Evolutionary conservation across 2,113 vertebrate genomes (phyloP).

Genomic region (Trogon melanurus): DNA sequence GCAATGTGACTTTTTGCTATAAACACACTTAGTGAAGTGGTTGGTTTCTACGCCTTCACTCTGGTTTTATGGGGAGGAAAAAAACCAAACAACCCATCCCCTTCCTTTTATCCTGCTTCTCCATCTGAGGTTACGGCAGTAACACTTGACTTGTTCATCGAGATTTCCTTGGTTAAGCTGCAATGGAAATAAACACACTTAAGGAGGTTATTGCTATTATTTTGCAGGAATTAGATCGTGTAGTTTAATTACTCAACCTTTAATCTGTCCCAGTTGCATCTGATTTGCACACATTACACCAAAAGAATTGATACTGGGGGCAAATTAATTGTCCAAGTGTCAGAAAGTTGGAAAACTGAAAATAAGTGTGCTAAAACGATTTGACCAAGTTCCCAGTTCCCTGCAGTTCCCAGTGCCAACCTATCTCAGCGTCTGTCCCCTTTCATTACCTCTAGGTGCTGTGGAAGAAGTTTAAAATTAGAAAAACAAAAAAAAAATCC

Average conservation of each 20-base stretch:
- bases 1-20: not conserved
- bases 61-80: not conserved
- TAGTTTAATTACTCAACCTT: not conserved
- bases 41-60: not conserved
- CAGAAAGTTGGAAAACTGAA: not conserved
- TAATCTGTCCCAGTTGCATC: not conserved
- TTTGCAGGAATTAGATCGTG: not conserved
- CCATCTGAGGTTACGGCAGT: not conserved
- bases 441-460: not conserved
- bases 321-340: not conserved
- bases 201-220: not conserved
- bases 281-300: not conserved
- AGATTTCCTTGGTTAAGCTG: not conserved
- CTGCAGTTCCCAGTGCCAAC: not conserved
- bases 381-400: not conserved
- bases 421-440: not conserved
- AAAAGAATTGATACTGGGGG: not conserved
- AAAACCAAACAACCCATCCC: not conserved
- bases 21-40: not conserved
- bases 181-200: not conserved
- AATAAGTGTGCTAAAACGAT: not conserved
- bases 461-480: not conserved
- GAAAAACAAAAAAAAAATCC: not conserved
- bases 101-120: not conserved
- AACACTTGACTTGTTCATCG: not conserved